Base-by-base conservation (phyloP, 2,113 vertebrate genomes). In the Cyprinodon brontotheroides region DNA sequence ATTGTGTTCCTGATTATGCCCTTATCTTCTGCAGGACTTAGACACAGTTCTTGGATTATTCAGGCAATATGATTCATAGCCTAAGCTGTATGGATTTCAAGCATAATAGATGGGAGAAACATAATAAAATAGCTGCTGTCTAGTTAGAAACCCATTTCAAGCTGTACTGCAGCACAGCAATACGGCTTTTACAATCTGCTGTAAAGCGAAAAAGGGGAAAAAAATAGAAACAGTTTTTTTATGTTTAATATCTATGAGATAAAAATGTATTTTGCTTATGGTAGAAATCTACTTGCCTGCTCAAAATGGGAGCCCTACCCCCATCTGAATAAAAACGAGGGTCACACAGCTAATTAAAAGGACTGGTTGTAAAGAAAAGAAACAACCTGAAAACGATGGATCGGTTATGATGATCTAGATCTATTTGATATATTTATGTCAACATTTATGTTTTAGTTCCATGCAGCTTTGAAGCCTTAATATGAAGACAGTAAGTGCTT, bases 71-170 rank as follows among this genome's bases (percentile, higher is more conserved):
- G 50, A 57, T 57, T 57, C 50, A 57, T n/a, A 57, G 20, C 50
- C 50, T 57, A n/a, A 57, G 50, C 50, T 57, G 50, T 57, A 57
- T 57, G 50, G 50, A 57, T 57, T 57, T n/a, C 50, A 57, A 57
- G 20, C 50, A 57, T 57, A 57, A 9, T 57, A n/a, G 50, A 57
- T 57, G 50, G 50, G 17, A 57, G 50, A 57, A 57, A 57, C 17
- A 57, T 57, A 57, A 57, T 57, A 20, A 57, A 57, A 57, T 7
- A 57, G 50, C 20, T 57, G 17, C 17, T 57, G 50, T 57, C 50
- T 57, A 57, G 50, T 57, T 57, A 57, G 50, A n/a, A 57, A n/a
- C 50, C 17, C 50, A 57, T 20, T 57, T 57, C 50, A 57, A n/a
- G 17, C n/a, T 57, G 50, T n/a, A 57, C 7, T n/a, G 17, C 50